Evolutionary conservation across 37 sponge, comb jelly and placozoan species (phyloP).

Genomic region (Ianthella basta): DNA sequence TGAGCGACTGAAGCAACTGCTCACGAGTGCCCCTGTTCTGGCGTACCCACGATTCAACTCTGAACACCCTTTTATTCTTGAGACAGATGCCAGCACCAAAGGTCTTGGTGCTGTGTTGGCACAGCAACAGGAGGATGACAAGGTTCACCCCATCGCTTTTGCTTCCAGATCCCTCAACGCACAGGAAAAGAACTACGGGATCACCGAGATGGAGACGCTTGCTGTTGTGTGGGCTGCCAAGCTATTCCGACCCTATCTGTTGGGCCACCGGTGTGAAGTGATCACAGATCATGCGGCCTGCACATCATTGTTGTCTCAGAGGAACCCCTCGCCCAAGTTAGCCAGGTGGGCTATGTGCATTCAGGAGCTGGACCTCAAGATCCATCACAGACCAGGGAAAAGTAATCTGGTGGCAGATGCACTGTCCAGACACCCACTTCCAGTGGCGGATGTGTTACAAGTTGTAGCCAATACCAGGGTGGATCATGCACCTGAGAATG

Average conservation of each 20-base stretch:
- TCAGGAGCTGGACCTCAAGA: conserved; percentile 54
- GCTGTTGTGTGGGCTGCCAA: conserved; percentile 45
- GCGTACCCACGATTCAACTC: conserved; percentile 20
- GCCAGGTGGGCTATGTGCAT: conserved; percentile 51
- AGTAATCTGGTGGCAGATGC: conserved; percentile 48
- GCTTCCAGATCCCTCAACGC: conserved; percentile 2
- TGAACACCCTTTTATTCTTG: conserved; percentile 34
- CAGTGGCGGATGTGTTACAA: background rate
- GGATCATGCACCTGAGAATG: background rate
- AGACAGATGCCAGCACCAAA: conserved; percentile 43
- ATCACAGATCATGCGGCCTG: conserved; percentile 57
- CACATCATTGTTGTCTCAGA: conserved; percentile 13
- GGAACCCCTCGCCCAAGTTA: conserved; percentile 45
- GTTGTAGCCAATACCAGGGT: background rate
- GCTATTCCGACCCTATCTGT: conserved; percentile 44
- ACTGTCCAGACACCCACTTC: conserved; percentile 34
- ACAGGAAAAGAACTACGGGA: conserved; percentile 39
- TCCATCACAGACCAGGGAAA: conserved; percentile 40
- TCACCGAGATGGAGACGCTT: conserved; percentile 49
- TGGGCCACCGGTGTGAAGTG: conserved; percentile 25
- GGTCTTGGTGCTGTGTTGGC: conserved; percentile 51
- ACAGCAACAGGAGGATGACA: conserved; percentile 24
- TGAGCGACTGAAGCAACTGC: background rate
- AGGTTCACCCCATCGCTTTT: conserved; percentile 20
- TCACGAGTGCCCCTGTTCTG: conserved; percentile 32